Evolutionary conservation across 2,888 invertebrate species (phyloP).

Genomic region (Folsomia candida): DNA sequence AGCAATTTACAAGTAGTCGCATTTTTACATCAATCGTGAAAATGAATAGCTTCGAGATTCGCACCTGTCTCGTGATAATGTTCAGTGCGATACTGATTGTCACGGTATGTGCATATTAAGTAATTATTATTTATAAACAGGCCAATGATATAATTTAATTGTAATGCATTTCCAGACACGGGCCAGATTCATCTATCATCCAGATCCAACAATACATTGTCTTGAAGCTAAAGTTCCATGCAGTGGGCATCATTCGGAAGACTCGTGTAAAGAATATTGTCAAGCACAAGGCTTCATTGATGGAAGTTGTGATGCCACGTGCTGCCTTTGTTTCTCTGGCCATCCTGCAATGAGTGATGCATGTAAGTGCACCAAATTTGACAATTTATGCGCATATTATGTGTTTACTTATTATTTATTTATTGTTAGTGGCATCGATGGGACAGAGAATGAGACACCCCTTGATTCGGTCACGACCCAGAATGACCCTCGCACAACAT

Average conservation of each 20-base stretch:
- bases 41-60: constrained; percentile 33
- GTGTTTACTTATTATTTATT: too few species aligned
- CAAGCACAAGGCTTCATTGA: constrained; percentile 18
- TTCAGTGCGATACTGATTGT: constrained; percentile 27
- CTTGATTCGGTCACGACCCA: background rate
- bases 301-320: constrained; percentile 27
- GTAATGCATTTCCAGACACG: constrained; percentile 27
- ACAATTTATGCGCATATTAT: background rate
- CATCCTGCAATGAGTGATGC: background rate
- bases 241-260: constrained; percentile 23
- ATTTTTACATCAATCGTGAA: too few species aligned
- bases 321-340: constrained; percentile 34
- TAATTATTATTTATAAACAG: background rate
- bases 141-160: background rate
- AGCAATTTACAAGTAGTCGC: too few species aligned
- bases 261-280: constrained; percentile 31
- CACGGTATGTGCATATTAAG: constrained; percentile 10
- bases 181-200: constrained; percentile 35
- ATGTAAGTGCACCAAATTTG: background rate
- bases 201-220: constrained; percentile 33
- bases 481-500: background rate
- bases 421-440: background rate
- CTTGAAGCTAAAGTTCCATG: constrained; percentile 28
- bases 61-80: constrained; percentile 30
- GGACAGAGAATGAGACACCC: background rate